These are phyloP conservation scores for Thamnophis sirtalis DNA, from an alignment of 2,113 vertebrate genomes.

Conservation along the genomic window DNA sequence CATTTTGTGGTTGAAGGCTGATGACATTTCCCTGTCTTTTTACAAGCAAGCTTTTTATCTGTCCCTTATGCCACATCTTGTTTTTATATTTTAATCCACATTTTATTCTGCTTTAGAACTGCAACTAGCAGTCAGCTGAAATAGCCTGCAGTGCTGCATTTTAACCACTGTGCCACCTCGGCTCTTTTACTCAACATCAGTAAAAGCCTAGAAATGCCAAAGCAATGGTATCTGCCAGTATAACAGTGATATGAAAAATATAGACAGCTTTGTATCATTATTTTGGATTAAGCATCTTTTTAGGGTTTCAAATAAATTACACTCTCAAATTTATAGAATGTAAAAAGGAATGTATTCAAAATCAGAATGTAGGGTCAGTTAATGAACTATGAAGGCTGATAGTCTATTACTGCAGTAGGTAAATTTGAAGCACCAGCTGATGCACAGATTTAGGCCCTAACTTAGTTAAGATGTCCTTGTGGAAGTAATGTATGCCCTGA, in stretches of 20 bases:
- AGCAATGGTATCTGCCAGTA: background rate
- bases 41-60: too few species aligned
- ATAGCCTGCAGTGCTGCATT: too few species aligned
- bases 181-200: background rate
- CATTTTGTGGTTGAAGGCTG: too few species aligned
- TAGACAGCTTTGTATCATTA: background rate
- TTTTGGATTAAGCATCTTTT: background rate
- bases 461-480: background rate
- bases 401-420: background rate
- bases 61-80: too few species aligned
- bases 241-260: background rate
- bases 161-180: too few species aligned
- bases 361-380: background rate
- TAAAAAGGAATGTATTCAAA: background rate
- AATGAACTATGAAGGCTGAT: background rate
- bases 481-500: background rate
- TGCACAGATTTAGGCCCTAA: background rate
- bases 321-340: background rate
- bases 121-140: too few species aligned
- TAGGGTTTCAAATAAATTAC: background rate
- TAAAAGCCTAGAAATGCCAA: background rate
- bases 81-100: too few species aligned
- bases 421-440: background rate
- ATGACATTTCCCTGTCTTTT: too few species aligned
- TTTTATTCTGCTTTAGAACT: too few species aligned